Evolutionary conservation across 2,797 vertebrate species (phyloP), one percentile per base, ranked within the genome.

Genomic region (Etheostoma perlongum): DNA sequence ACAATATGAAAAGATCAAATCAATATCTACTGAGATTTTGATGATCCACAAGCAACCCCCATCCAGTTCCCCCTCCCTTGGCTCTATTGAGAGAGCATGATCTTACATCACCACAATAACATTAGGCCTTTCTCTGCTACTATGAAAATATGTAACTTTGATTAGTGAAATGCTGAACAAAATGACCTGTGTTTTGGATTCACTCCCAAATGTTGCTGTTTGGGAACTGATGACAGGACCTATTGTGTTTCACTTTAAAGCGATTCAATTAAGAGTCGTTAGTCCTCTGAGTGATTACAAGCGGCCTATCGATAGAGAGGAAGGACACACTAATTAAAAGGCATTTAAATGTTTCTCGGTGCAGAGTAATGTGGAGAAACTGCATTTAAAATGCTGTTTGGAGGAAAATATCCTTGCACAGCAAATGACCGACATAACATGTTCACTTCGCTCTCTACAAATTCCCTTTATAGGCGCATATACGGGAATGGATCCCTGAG

Each of bases 281-380:
- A 95, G 93, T 93, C 90, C 92, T 92, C 91, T 91, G 94, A 95
- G 93, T 92, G 93, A 93, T 94, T 95, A 95, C 91, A 91, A 89
- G 89, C 92, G 91, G 92, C 92, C 93, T 94, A 94, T 95, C 85
- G 94, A 95, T 94, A 88, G 85, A 76, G 84, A 85, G 87, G 93
- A 94, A 94, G 93, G 94, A 94, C 95, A 95, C 89, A 79, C 93
- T 95, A 94, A 96, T 96, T 96, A 95, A 95, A 95, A 91, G 93
- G 91, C 93, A 91, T 95, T 95, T 95, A 95, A 94, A 95, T 93
- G 93, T 94, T 95, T 94, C 90, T 94, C 92, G 30, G 90, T 30
- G 69, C 81, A 83, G 91, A 92, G 92, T 93, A 94, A 95, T 93
- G 92, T 87, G 91, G 92, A 93, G 91, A 92, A 94, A 94, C 88